A percentile compares a stretch with the other conserved stretches of the same genome.
These are phyloP conservation scores for Cephus sareptanus DNA, from an alignment of 2,888 invertebrate species.

Conservation along the genomic window DNA sequence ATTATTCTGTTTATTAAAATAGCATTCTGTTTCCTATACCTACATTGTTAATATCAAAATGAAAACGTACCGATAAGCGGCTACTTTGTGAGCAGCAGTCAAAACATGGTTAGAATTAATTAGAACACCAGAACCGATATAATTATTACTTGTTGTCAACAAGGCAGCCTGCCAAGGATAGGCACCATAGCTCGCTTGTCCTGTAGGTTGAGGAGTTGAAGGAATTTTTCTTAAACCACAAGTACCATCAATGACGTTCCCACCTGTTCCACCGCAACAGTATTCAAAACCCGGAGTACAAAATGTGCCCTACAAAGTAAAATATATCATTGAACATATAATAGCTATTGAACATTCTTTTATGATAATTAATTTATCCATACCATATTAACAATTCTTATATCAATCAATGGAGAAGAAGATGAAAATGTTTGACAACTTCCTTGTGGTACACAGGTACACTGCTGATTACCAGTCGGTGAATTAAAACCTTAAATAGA, in stretches of 20 bases:
- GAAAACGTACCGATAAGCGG: conserved; percentile 51
- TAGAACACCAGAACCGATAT: conserved; percentile 57
- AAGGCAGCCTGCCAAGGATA: conserved; percentile 59
- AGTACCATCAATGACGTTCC: conserved; percentile 19
- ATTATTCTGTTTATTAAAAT: background rate
- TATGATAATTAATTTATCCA: conserved; percentile 3
- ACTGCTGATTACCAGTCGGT: conserved; percentile 5
- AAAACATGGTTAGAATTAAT: conserved; percentile 64
- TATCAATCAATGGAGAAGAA: conserved; percentile 33
- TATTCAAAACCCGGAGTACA: conserved; percentile 38
- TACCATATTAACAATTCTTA: conserved; percentile 53
- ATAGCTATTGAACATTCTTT: background rate
- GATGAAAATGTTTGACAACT: conserved; percentile 30
- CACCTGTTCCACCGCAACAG: conserved; percentile 35
- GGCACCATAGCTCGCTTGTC: conserved; percentile 50
- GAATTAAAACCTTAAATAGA: background rate
- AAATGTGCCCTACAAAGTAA: conserved; percentile 24
- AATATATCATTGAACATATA: background rate
- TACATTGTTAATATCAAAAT: background rate
- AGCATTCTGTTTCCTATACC: background rate
- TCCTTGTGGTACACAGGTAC: conserved; percentile 36
- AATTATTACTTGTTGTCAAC: conserved; percentile 34
- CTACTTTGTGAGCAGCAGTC: conserved; percentile 68
- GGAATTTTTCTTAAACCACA: conserved; percentile 52
- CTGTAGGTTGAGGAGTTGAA: conserved; percentile 29